Evolutionary conservation across 2,113 vertebrate genomes (phyloP), one percentile per base, ranked within the genome.

Genomic region (Protobothrops flavoviridis): DNA sequence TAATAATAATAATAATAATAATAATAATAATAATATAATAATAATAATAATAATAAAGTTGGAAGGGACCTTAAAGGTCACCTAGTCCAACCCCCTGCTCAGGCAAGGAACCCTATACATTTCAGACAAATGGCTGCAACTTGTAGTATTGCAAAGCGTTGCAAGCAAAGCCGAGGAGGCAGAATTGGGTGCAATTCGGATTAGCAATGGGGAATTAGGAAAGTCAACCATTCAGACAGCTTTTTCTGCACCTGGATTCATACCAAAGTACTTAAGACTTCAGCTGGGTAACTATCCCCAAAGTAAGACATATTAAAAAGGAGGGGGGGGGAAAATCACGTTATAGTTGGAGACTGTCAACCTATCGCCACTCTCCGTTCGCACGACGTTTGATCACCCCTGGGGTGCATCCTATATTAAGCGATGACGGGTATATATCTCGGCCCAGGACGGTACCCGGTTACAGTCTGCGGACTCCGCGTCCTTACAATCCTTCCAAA

Each of bases 321-420:
- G 11, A 12, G 29, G 10, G 26, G 7, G 2, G 2, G 2, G 7
- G 2, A 0, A 0, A 15, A n/a, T 5, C 11, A 12, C 3, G 3
- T 69, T 15, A 69, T 6, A 69, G 1, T 69, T 69, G 29, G 29
- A n/a, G 3, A 5, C 4, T n/a, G 12, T 69, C 11, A 6, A 74
- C 5, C 8, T 11, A 11, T 61, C 1, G 69, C n/a, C 5, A 29
- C 5, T 15, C 13, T 33, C 12, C 29, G 12, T 74, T 33, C n/a
- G 4, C 64, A 74, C 29, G 26, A 11, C 29, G 4, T 74, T 74
- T 74, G 13, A 74, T 20, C 69, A 15, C 69, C n/a, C 13, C 15
- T 20, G 6, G n/a, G n/a, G 15, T 33, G n/a, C n/a, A 74, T 74
- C n/a, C n/a, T 74, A 33, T 2, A 17, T 7, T 15, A 74, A 74